Conservation (phyloP, 2,113 vertebrate genomes). For the Sprattus sprattus region DNA sequence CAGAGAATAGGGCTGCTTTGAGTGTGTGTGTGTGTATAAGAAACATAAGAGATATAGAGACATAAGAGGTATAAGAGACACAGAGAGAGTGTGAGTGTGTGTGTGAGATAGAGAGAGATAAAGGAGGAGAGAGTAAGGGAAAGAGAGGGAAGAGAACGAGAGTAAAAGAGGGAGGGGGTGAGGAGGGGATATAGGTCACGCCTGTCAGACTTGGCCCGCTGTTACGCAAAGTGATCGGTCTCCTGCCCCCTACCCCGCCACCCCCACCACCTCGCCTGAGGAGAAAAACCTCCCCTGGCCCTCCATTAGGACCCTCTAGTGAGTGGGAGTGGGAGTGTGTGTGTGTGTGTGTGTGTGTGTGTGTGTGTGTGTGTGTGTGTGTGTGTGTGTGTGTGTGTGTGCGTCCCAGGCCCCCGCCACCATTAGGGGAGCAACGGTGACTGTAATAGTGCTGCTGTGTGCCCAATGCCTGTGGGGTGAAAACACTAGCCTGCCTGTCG, state of each 20-base stretch:
- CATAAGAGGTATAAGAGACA: slow-evolving; percentile 74
- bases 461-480: slow-evolving; percentile 76
- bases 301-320: slow-evolving; percentile 83
- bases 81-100: slow-evolving; percentile 45
- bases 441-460: slow-evolving; percentile 62
- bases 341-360: neutral
- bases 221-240: slow-evolving; percentile 80
- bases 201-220: slow-evolving; percentile 84
- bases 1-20: slow-evolving; percentile 57
- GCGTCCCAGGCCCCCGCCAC: slow-evolving; percentile 56
- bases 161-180: neutral
- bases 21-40: neutral
- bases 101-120: slow-evolving; percentile 34
- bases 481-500: slow-evolving; percentile 68
- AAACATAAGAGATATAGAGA: neutral
- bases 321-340: slow-evolving; percentile 55
- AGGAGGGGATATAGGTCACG: slow-evolving; percentile 88
- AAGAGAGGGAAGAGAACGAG: neutral
- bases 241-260: slow-evolving; percentile 21
- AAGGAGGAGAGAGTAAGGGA: slow-evolving; percentile 7
- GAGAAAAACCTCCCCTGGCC: slow-evolving; percentile 83
- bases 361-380: slow-evolving; percentile 5
- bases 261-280: slow-evolving; percentile 68
- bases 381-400: neutral
- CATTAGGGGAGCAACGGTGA: slow-evolving; percentile 75